A percentile compares a stretch with the other conserved stretches of the same genome.
These are phyloP conservation scores for Raja brachyura DNA, from an alignment of 2,113 vertebrate genomes.

Conservation along the genomic window DNA sequence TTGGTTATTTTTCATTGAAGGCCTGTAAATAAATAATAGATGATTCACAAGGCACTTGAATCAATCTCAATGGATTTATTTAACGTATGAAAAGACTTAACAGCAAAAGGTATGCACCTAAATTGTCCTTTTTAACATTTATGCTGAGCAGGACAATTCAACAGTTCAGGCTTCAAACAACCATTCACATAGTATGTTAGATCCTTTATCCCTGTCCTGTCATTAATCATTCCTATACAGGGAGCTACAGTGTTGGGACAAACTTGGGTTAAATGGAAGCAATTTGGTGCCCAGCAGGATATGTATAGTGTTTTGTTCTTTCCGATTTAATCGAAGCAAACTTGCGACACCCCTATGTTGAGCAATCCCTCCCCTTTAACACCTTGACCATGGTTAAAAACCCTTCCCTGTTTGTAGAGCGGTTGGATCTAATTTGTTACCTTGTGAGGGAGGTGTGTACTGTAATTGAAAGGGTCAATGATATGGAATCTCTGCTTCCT, in stretches of 20 bases:
- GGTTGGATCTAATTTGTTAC: slow-evolving; percentile 50
- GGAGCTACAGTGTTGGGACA: slow-evolving; percentile 60
- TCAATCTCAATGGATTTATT: background rate
- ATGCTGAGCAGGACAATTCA: background rate
- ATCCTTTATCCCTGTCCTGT: slow-evolving; percentile 55
- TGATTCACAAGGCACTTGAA: background rate
- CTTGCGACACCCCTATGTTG: slow-evolving; percentile 49
- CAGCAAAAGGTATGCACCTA: slow-evolving; percentile 3
- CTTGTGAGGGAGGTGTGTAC: slow-evolving; percentile 47
- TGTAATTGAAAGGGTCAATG: slow-evolving; percentile 53
- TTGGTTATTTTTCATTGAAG: background rate
- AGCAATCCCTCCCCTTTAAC: slow-evolving; percentile 47
- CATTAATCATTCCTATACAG: slow-evolving; percentile 69
- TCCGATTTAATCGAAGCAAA: slow-evolving; percentile 46
- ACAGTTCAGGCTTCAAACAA: background rate
- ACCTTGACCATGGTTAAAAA: slow-evolving; percentile 47
- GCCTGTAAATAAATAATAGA: background rate
- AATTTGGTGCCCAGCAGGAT: slow-evolving; percentile 69
- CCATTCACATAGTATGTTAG: background rate
- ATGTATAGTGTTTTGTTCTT: slow-evolving; percentile 54
- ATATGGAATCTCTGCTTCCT: slow-evolving; percentile 47
- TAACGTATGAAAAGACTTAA: background rate
- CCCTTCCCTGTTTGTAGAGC: slow-evolving; percentile 48
- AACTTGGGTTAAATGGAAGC: slow-evolving; percentile 67
- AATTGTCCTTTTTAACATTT: background rate